Evolutionary conservation across 2,888 invertebrate genomes (phyloP), one percentile per base, ranked within the genome.

Genomic region (Alloscopus bannaensis): DNA sequence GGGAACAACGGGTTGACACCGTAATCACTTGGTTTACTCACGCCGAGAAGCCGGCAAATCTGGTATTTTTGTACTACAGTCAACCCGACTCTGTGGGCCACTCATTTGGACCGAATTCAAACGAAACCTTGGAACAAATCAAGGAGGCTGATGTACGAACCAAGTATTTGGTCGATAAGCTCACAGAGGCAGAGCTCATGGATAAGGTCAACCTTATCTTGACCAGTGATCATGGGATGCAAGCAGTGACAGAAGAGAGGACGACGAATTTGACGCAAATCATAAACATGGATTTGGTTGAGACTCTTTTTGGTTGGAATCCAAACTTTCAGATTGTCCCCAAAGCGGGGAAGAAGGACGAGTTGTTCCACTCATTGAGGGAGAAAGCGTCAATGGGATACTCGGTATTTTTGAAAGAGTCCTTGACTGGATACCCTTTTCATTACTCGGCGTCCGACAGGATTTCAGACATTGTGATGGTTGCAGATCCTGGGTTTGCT

Each of bases 221-320:
- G 81, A 87, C 93, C 47, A 93, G 93, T 88, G 93, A 94, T 88
- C 94, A 94, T 88, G 94, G 94, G 20, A 92, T 93, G 91, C 87
- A 90, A 1, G 88, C 89, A 8, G 91, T 93, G 0, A 87, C 89
- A n/a, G 87, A 89, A 3, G 88, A 89, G 83, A 90, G 92, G 84
- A 90, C 92, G 40, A 90, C 92, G 87, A 87, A 92, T 24, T 89
- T 90, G 0, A 87, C 89, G 29, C 90, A 90, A 84, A 8, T 50
- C 18, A 16, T 50, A 18, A 18, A 50, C 18, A 8, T 18, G 11
- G 50, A 18, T 11, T 87, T 92, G 40, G 88, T 88, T 80, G 87
- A 79, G 8, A 87, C 8, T 40, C 8, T 40, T 40, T 40, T 11
- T 40, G 40, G 40, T 40, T 40, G 11, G 8, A 40, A 8, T 11